A percentile compares a stretch with the other conserved stretches of the same genome.
Conservation (phyloP, 2,888 invertebrate species). For the Tenthredo livida region DNA sequence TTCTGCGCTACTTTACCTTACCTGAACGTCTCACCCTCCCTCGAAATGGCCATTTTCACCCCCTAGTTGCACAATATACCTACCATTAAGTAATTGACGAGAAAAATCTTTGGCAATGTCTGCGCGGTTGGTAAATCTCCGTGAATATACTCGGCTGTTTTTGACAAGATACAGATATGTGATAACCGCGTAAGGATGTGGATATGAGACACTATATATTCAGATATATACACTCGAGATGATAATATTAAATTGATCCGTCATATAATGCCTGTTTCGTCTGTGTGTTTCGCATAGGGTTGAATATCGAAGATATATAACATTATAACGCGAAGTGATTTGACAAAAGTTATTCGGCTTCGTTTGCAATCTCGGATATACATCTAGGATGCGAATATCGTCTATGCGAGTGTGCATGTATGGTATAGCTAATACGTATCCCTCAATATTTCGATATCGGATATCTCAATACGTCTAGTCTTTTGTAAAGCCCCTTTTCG, state of each 20-base stretch:
- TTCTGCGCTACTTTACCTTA: no score
- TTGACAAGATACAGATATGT: background rate
- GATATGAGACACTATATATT: background rate
- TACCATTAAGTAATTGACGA: no score
- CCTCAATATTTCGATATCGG: slow-evolving; percentile 37
- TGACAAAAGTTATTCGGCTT: slow-evolving; percentile 45
- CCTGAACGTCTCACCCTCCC: no score
- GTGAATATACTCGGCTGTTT: background rate
- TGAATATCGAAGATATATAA: slow-evolving; percentile 17
- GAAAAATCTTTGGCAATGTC: background rate
- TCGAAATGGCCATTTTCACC: no score
- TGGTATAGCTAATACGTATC: background rate
- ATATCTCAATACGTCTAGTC: slow-evolving; percentile 42
- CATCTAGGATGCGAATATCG: background rate
- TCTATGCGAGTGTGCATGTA: background rate
- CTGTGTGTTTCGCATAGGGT: slow-evolving; percentile 29
- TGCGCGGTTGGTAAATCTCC: background rate
- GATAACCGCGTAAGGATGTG: background rate
- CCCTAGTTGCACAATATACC: no score
- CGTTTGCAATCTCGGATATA: slow-evolving; percentile 23
- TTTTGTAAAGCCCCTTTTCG: slow-evolving; percentile 28
- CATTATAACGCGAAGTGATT: background rate
- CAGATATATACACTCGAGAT: background rate
- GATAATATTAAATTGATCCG: slow-evolving; percentile 38
- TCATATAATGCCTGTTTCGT: slow-evolving; percentile 17